Evolutionary conservation across 2,113 vertebrate genomes (phyloP), one percentile per base, ranked within the genome.

Genomic region (Apteryx mantelli): DNA sequence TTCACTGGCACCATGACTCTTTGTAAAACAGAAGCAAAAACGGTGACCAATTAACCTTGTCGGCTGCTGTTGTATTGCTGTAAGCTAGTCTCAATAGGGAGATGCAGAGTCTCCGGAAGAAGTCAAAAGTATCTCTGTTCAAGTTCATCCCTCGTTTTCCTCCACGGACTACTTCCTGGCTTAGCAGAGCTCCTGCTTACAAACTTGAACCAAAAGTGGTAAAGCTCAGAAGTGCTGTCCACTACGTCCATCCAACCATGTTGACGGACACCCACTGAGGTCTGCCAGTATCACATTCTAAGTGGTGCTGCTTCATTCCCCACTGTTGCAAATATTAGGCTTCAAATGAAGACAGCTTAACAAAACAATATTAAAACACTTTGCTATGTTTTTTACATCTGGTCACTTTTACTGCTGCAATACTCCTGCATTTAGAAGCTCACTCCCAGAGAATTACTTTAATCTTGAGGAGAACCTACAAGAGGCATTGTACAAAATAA

Each of bases 221-320:
- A 36, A 17, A 38, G 34, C 24, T 81, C 13, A 13, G 34, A 88
- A 91, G 44, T 25, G 40, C 30, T 7, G 1, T 13, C 24, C 11
- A 3, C 30, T 36, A 5, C 32, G 16, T 42, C 58, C 55, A 48
- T 9, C 48, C 52, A 61, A 40, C n/a, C 50, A 22, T 0, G 2
- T 0, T 17, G 22, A 56, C 48, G 61, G 15, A 53, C 16, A 61
- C 18, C 21, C 21, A 3, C 30, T 52, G 13, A 16, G 4, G 2
- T 9, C 32, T 38, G 21, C 71, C 73, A 69, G 20, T 3, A 26
- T 19, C 20, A 5, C 1, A 20, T 17, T 82, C 16, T 30, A 53
- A 64, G 5, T 25, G 30, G 46, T 68, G 36, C 34, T 68, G 34
- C 24, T 73, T 52, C 50, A 80, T 56, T n/a, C 58, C 21, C 46